Evolutionary conservation across 2,888 invertebrate genomes (phyloP), one percentile per base, ranked within the genome.

Genomic region (Agelastica alni): DNA sequence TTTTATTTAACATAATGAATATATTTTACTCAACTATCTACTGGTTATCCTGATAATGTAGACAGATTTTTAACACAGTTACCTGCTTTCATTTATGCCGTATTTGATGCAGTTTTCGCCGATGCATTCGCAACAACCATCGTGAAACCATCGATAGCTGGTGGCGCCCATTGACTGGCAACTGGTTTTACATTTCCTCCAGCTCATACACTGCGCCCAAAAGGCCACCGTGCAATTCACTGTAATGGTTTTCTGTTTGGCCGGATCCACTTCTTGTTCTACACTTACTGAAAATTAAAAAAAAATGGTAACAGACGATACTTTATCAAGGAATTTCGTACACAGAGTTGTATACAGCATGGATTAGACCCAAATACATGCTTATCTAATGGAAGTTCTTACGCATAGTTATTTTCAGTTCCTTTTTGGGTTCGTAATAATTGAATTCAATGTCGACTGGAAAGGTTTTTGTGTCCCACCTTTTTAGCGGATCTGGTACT

Each of bases 221-320:
- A 89, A 96, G 0, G 92, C 92, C 9, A 96, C 95, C 0, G 95
- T 94, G 76, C 96, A 96, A 79, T 96, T 96, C 6, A 90, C 81
- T 1, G 88, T 89, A 53, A 86, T 79, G 44, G 84, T 42, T 10
- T 48, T 56, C 7, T 44, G 51, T 36, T 57, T 62, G 30, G 81
- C 69, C 0, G 83, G 80, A 65, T 83, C 82, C 4, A 84, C 78
- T 42, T 86, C 85, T 60, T 85, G 84, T 59, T 87, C 86, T 45
- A 85, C 81, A 58, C 82, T 84, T 75, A 87, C 88, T 87, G 76
- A 44, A 65, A 63, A 41, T 16, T 7, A 30, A 22, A 45, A 49
- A 47, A n/a, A n/a, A n/a, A n/a, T n/a, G n/a, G n/a, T n/a, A n/a
- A n/a, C n/a, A n/a, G n/a, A n/a, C n/a, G n/a, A n/a, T n/a, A n/a